Percentiles rank a stretch among this genome's conserved stretches.
Conservation (phyloP, 2,113 vertebrate species). For the Tonatia bakeri region DNA sequence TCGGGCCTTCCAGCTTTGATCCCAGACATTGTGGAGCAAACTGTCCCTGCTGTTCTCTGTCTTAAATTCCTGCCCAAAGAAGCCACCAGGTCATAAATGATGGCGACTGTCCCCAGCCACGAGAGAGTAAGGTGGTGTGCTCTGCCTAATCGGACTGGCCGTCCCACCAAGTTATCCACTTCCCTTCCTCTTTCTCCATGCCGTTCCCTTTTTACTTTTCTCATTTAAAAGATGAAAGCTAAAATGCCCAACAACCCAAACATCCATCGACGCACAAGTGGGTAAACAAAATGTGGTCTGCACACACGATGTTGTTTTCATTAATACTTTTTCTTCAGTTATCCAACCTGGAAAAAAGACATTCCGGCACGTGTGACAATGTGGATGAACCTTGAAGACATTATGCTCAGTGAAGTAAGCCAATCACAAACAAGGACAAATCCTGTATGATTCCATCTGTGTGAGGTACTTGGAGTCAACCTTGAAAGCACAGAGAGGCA, state of each 20-base stretch:
- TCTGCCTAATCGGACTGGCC: neutral
- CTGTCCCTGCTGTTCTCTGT: neutral
- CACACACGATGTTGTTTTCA: neutral
- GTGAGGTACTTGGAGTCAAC: neutral
- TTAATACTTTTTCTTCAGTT: neutral
- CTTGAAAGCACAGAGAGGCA: neutral
- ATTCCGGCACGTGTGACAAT: fast-evolving
- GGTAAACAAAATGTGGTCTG: neutral
- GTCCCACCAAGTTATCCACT: neutral
- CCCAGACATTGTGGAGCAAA: neutral
- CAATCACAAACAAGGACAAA: neutral
- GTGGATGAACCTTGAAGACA: neutral
- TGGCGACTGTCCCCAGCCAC: neutral
- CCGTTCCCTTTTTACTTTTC: neutral
- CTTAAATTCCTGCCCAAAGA: neutral
- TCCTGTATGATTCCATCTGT: neutral
- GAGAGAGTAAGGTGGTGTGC: neutral
- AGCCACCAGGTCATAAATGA: neutral
- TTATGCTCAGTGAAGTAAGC: neutral
- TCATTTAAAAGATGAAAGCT: neutral
- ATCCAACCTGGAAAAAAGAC: neutral
- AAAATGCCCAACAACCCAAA: neutral
- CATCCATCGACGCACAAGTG: neutral
- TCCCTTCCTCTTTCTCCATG: neutral
- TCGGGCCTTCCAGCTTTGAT: neutral